These are phyloP conservation scores for Emydoidea blandingii DNA, from an alignment of 2,797 vertebrate species.

Conservation along the genomic window DNA sequence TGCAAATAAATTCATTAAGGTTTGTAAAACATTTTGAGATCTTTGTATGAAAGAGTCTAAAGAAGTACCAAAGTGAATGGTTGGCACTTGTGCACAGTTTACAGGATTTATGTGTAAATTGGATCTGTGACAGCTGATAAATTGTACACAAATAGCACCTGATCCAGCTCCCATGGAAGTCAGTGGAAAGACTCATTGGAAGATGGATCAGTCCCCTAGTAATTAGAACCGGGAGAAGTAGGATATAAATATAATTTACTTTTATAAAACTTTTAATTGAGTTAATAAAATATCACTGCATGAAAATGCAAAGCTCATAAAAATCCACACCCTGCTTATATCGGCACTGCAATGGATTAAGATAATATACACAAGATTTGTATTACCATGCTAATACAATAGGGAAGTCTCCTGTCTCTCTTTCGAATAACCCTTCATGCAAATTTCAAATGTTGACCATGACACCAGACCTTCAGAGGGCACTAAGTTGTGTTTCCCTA, in stretches of 20 bases:
- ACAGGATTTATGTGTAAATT: slow-evolving; percentile 74
- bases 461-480: slow-evolving; percentile 61
- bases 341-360: slow-evolving; percentile 26
- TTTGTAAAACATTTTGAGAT: slow-evolving; percentile 56
- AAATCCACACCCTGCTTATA: slow-evolving; percentile 33
- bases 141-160: slow-evolving; percentile 68
- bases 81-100: slow-evolving; percentile 72
- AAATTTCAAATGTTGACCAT: slow-evolving; percentile 71
- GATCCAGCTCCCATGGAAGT: slow-evolving; percentile 61
- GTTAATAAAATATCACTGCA: slow-evolving; percentile 64
- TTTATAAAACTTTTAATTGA: slow-evolving; percentile 71
- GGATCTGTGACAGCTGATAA: slow-evolving; percentile 59
- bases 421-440: slow-evolving; percentile 68
- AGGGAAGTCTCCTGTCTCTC: slow-evolving; percentile 52
- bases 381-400: slow-evolving; percentile 69
- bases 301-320: slow-evolving; percentile 49
- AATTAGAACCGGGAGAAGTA: slow-evolving; percentile 50
- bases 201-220: slow-evolving; percentile 62
- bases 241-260: slow-evolving; percentile 67
- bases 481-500: slow-evolving; percentile 53
- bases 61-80: slow-evolving; percentile 61
- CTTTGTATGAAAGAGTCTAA: slow-evolving; percentile 46
- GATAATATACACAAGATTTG: slow-evolving; percentile 61
- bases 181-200: not conserved
- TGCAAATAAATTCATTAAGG: slow-evolving; percentile 22